Base-by-base conservation (phyloP, 1,140 invertebrate species). In the Leptopilina boulardi region DNA sequence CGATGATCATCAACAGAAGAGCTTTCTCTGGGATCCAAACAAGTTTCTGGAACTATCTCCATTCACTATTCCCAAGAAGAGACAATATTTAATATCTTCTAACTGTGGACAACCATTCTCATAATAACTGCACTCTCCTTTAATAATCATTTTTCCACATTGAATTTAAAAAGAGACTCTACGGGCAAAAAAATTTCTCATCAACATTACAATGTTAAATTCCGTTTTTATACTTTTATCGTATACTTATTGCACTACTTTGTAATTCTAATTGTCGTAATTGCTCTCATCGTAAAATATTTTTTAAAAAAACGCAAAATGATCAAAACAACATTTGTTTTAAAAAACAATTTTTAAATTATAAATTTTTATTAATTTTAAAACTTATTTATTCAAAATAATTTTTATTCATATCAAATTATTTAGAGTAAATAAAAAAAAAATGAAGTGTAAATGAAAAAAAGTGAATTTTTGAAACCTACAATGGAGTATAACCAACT, bases 71-170 rank as follows among this genome's bases (percentile, higher is more conserved):
- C 23, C 26, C 23, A 13, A n/a, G 23, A 30, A 30, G 26, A 66
- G 26, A 66, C 26, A 34, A 66, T 34, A 66, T 30, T 66, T 30
- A 66, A 30, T 66, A 34, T 30, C 59, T 66, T 66, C 59, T 30
- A 66, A 34, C 59, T 66, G 59, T 34, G 26, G 21, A 66, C 26
- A 23, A n/a, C 54, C 9, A 59, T 59, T 59, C 54, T 59, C 54
- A 59, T 59, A 59, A 59, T 59, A 59, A 59, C 54, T 59, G 21
- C 21, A 59, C 54, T 59, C 54, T 59, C 54, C 54, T 59, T 59
- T 59, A 59, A 59, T 59, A 9, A 23, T 38, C 34, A 38, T 38
- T 59, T 59, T 59, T 59, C 18, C 54, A 23, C 21, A 26, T 23
- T 59, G 11, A 59, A 59, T 59, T 59, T 23, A 51, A 18, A 51